phyloP scores from a whole-genome alignment of 2,888 invertebrate genomes.

The Netelia fuscicornis region DNA sequence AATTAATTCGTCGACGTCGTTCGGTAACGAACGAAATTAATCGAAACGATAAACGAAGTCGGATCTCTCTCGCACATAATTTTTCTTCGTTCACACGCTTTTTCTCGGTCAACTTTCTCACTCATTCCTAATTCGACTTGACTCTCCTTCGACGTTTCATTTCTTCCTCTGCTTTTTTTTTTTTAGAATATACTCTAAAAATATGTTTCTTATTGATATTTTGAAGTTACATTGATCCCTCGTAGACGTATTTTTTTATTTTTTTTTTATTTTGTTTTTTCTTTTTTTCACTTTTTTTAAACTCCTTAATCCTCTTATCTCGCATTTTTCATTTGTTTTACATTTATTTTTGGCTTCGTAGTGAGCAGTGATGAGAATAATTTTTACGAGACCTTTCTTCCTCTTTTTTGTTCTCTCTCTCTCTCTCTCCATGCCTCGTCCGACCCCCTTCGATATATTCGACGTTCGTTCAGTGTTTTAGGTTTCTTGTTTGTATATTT shows the following conservation, averaged over 20 bases:
- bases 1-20: neutral
- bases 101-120: slow-evolving; percentile 36
- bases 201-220: slow-evolving; percentile 82
- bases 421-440: slow-evolving; percentile 10
- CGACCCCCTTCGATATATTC: slow-evolving; percentile 17
- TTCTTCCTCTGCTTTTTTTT: slow-evolving; percentile 35
- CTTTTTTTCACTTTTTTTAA: slow-evolving; percentile 56
- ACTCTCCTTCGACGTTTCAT: slow-evolving; percentile 60
- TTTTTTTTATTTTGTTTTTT: slow-evolving; percentile 30
- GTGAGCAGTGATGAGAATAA: slow-evolving; percentile 76
- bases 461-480: neutral
- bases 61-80: slow-evolving; percentile 12
- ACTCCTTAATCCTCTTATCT: slow-evolving; percentile 32
- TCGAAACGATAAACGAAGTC: slow-evolving; percentile 17
- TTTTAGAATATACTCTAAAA: slow-evolving; percentile 82
- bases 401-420: slow-evolving; percentile 11
- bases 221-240: slow-evolving; percentile 81
- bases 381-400: slow-evolving; percentile 66
- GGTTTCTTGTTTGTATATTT: neutral
- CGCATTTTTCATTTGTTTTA: slow-evolving; percentile 45
- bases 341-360: slow-evolving; percentile 76
- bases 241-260: slow-evolving; percentile 75
- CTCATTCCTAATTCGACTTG: slow-evolving; percentile 36
- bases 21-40: neutral
- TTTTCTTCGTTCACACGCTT: slow-evolving; percentile 13